Evolutionary conservation across 2,113 vertebrate species (phyloP).

Genomic region (Salvator merianae): DNA sequence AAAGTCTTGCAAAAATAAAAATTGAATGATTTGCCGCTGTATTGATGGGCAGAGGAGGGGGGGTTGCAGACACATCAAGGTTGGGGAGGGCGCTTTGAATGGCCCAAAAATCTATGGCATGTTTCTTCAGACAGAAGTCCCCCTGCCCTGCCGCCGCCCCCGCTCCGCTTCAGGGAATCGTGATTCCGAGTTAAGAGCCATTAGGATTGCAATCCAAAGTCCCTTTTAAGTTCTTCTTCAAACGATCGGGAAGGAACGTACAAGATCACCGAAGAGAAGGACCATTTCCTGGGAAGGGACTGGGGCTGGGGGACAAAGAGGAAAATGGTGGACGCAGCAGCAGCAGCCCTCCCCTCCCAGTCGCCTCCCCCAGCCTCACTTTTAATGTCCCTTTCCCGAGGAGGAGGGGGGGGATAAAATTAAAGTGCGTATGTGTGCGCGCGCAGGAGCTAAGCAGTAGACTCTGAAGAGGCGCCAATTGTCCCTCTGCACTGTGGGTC

Average conservation of each 20-base stretch:
- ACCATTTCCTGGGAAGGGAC: background rate
- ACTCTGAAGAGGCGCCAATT: constrained; percentile 26
- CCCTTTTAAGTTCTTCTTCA: background rate
- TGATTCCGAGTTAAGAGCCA: background rate
- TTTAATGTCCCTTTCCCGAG: background rate
- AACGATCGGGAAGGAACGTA: too few relatives aligned
- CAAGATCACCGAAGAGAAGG: background rate
- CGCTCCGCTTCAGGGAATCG: too few relatives aligned
- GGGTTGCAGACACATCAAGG: too few relatives aligned
- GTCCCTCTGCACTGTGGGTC: background rate
- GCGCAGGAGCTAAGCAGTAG: background rate
- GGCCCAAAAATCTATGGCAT: background rate
- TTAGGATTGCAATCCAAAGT: background rate
- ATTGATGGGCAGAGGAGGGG: too few relatives aligned
- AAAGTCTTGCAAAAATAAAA: background rate
- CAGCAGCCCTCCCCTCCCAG: background rate
- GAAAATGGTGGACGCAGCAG: background rate
- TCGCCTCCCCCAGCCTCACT: constrained; percentile 11
- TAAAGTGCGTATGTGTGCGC: background rate
- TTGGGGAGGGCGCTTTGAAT: background rate
- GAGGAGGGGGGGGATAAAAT: background rate
- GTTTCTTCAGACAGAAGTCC: background rate
- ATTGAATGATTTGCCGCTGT: too few relatives aligned
- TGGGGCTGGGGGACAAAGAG: background rate
- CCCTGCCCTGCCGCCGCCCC: too few relatives aligned